These are phyloP conservation scores for Lateolabrax maculatus DNA, from an alignment of 2,797 vertebrate genomes.

Conservation along the genomic window DNA sequence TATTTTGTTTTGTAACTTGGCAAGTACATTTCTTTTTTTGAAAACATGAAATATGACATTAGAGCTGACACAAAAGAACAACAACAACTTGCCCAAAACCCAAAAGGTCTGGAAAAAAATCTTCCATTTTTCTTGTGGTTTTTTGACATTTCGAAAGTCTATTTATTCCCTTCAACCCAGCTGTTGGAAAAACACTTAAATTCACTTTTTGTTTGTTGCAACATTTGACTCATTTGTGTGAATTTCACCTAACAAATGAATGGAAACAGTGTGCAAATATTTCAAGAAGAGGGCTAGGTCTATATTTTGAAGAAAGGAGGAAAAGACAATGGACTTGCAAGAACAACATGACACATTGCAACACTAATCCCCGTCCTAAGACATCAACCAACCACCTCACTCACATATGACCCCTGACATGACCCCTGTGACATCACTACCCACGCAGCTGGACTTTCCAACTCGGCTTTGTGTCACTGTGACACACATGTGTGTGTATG, in stretches of 20 bases:
- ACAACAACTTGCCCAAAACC: conserved; percentile 11
- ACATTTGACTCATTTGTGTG: conserved; percentile 39
- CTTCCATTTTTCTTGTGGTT: not conserved
- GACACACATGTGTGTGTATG: not conserved
- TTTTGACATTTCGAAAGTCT: conserved; percentile 24
- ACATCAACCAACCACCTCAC: conserved; percentile 13
- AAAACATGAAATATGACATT: conserved; percentile 39
- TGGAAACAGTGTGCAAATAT: conserved; percentile 37
- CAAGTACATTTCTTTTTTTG: conserved; percentile 15
- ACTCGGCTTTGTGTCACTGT: not conserved
- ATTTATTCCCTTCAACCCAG: conserved; percentile 20
- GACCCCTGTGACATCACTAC: conserved; percentile 15
- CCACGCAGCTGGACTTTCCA: conserved; percentile 22
- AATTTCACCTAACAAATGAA: conserved; percentile 42
- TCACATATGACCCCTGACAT: conserved; percentile 1
- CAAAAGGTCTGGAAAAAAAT: not conserved
- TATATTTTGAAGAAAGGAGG: conserved; percentile 15
- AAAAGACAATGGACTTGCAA: not conserved
- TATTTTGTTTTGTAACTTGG: conserved; percentile 3
- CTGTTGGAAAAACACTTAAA: not conserved
- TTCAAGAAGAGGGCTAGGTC: not conserved
- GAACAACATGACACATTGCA: conserved; percentile 15
- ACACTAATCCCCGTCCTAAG: conserved; percentile 10
- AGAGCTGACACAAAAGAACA: conserved; percentile 12
- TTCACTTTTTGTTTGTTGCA: conserved; percentile 1